A percentile compares a stretch with the other conserved stretches of the same genome.
phyloP scores from a whole-genome alignment of 2,888 invertebrate genomes.

The Tetranychus truncatus region DNA sequence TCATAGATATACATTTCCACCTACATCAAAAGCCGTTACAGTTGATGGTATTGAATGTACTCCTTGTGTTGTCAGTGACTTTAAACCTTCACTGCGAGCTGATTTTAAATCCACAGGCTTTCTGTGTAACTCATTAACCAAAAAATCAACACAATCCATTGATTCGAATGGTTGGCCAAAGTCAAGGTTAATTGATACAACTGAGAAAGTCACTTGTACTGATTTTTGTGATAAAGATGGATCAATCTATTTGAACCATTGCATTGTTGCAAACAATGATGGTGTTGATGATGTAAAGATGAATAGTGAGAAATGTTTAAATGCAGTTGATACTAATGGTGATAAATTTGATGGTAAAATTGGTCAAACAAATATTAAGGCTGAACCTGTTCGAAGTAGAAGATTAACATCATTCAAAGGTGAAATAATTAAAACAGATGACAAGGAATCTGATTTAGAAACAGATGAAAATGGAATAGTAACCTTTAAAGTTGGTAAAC shows the following conservation, averaged over 20 bases:
- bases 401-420: no score
- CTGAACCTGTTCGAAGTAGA: no score
- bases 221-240: constrained; percentile 5
- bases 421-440: not conserved
- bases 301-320: not conserved
- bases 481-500: not conserved
- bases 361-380: not conserved
- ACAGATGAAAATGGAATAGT: not conserved
- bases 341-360: not conserved
- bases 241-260: not conserved
- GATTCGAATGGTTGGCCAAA: not conserved
- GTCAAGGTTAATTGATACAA: not conserved
- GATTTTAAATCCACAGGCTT: no score
- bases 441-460: constrained; percentile 3
- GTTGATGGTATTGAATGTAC: not conserved
- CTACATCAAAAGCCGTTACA: not conserved
- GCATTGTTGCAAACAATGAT: not conserved
- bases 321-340: not conserved
- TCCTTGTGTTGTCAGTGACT: not conserved
- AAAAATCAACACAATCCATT: no score
- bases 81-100: no score
- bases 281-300: not conserved
- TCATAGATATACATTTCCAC: not conserved
- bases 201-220: constrained; percentile 3
- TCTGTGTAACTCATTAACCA: no score